These are phyloP conservation scores for Heliconius eleuchia DNA, from an alignment of 1,140 invertebrate genomes.

Conservation along the genomic window DNA sequence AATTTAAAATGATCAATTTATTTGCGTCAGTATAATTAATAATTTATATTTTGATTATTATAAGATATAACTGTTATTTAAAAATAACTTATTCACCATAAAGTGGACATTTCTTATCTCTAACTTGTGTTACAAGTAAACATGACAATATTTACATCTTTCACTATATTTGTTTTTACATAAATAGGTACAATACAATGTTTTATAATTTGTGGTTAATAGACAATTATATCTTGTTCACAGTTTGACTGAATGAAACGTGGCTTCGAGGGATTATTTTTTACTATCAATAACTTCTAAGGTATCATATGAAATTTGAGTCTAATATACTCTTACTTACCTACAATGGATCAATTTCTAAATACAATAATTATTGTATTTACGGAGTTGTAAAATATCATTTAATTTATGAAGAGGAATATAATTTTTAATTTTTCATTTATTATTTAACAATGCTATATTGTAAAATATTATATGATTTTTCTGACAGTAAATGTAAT, in stretches of 20 bases:
- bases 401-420: no score
- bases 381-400: no score
- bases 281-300: constrained; percentile 33
- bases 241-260: constrained; percentile 44
- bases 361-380: no score
- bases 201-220: constrained; percentile 72
- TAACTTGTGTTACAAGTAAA: constrained; percentile 37
- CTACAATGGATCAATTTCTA: neutral
- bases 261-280: constrained; percentile 58
- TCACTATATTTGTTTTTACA: constrained; percentile 42
- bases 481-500: constrained; percentile 20
- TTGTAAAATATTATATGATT: neutral
- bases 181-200: constrained; percentile 43
- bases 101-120: neutral
- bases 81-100: neutral
- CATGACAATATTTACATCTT: constrained; percentile 55
- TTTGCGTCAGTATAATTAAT: neutral
- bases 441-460: no score
- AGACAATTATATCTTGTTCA: constrained; percentile 66
- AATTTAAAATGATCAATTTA: neutral
- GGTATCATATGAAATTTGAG: neutral
- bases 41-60: neutral
- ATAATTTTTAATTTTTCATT: no score
- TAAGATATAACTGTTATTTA: neutral
- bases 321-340: neutral